Percentiles rank a stretch among this genome's conserved stretches.
Conservation (phyloP, 2,797 vertebrate genomes). For the Labeo calbasu region DNA sequence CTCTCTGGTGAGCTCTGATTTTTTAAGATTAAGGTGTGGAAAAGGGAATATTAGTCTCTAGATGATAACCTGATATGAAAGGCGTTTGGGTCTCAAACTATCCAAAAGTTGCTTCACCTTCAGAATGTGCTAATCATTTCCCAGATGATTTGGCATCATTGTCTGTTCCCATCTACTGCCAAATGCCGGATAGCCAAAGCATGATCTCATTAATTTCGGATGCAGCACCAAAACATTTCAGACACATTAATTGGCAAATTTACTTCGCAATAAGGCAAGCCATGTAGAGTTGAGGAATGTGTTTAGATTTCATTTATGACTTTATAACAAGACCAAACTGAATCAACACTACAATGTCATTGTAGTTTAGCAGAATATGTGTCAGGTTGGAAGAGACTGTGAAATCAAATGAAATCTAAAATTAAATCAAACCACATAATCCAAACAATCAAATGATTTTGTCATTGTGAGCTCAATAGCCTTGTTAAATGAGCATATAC, state of each 20-base stretch:
- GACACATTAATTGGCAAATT: background rate
- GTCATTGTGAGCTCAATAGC: background rate
- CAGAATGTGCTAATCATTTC: constrained; percentile 21
- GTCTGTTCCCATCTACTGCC: constrained; percentile 35
- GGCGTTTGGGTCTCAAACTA: constrained; percentile 21
- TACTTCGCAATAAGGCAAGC: background rate
- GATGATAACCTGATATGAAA: constrained; percentile 39
- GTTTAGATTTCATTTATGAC: background rate
- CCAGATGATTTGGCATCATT: constrained; percentile 23
- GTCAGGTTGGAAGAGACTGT: background rate
- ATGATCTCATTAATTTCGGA: constrained; percentile 27
- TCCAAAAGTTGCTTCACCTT: constrained; percentile 37
- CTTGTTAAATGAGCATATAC: background rate
- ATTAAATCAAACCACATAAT: background rate
- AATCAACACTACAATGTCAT: background rate
- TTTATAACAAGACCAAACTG: constrained; percentile 12
- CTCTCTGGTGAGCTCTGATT: constrained; percentile 38
- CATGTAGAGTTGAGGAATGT: background rate
- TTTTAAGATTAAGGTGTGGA: constrained; percentile 31
- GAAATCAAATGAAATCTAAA: constrained; percentile 9
- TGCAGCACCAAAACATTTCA: constrained; percentile 23
- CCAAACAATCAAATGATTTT: background rate
- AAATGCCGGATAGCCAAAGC: constrained; percentile 12
- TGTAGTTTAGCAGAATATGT: background rate
- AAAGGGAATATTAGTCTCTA: constrained; percentile 20